Base-by-base conservation (phyloP, 2,113 vertebrate genomes). In the Myotis davidii region DNA sequence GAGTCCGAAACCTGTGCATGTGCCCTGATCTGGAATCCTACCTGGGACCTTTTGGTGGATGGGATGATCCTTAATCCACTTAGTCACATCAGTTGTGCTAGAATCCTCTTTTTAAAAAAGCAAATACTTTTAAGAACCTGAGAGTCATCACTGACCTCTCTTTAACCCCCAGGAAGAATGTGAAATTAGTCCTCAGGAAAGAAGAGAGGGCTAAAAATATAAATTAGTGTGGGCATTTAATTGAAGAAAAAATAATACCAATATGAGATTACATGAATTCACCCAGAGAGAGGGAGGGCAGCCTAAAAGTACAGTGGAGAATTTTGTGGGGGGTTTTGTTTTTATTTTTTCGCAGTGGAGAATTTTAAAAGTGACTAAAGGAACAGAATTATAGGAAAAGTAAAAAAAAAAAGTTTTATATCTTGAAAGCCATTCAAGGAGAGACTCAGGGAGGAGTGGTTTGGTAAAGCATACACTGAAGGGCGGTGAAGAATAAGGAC, bases 181-280 rank as follows among this genome's bases (percentile, higher is more conserved):
- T 79, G 50, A 70, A 85, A 84, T 91, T 67, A 72, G 52, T 42
- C 39, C 11, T 65, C 42, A n/a, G 52, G 37, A 88, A 85, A 92
- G 78, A 85, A 78, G 61, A 76, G 39, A 77, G 39, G 48, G 16
- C 48, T 89, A n/a, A 91, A 82, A 82, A 25, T 83, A 64, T 3
- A 86, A 59, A 65, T 94, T 73, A 89, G 2, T 8, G 14, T 89
- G 27, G 54, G 4, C 59, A 85, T 85, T 88, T 29, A 81, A 5
- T 65, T 77, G 34, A 91, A 93, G 56, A 61, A 85, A 88, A 83
- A 85, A 84, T 39, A 59, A 14, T 34, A 67, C n/a, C n/a, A 64
- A 7, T 88, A 7, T 79, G 65, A 77, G 54, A 37, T 42, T 59
- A 90, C 20, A 64, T 87, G 45, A 90, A 88, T 94, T 93, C 64